Percentiles rank a stretch among this genome's conserved stretches.
Conservation (phyloP, 2,113 vertebrate genomes). For the Coptodon bakossiorum region DNA sequence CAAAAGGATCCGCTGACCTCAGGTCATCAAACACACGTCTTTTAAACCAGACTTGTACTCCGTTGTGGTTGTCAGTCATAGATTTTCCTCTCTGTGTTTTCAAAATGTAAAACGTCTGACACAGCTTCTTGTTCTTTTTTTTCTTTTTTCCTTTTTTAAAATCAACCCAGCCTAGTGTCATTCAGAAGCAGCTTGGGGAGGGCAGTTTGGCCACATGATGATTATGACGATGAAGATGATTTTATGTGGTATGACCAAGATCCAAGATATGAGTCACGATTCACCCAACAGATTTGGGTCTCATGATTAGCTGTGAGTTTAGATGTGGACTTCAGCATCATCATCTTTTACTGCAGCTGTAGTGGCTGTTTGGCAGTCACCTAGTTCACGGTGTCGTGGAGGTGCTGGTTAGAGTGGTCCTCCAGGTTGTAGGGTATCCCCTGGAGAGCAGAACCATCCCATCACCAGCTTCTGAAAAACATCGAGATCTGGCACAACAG, state of each 20-base stretch:
- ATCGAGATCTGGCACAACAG: not conserved
- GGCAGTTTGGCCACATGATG: not conserved
- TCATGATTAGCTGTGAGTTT: not conserved
- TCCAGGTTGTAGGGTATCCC: not conserved
- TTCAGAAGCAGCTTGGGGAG: not conserved
- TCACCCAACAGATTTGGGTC: not conserved
- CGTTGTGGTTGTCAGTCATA: not conserved
- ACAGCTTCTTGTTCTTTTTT: not conserved
- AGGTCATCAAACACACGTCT: not conserved
- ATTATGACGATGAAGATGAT: not conserved
- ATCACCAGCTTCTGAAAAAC: not conserved
- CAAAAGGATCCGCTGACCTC: not conserved
- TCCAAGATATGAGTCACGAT: not conserved
- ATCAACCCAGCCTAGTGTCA: not conserved
- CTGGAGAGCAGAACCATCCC: not conserved
- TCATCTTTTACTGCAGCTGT: not conserved
- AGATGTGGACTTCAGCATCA: not conserved
- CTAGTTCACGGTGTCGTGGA: not conserved
- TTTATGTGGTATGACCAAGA: not conserved
- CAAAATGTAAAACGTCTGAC: not conserved
- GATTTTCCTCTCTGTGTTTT: not conserved
- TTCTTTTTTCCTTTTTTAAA: rapidly evolving
- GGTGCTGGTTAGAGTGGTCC: not conserved
- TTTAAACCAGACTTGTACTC: not conserved
- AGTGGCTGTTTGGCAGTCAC: not conserved